Conservation (phyloP, 2,888 invertebrate species). For the Apotomis betuletana region DNA sequence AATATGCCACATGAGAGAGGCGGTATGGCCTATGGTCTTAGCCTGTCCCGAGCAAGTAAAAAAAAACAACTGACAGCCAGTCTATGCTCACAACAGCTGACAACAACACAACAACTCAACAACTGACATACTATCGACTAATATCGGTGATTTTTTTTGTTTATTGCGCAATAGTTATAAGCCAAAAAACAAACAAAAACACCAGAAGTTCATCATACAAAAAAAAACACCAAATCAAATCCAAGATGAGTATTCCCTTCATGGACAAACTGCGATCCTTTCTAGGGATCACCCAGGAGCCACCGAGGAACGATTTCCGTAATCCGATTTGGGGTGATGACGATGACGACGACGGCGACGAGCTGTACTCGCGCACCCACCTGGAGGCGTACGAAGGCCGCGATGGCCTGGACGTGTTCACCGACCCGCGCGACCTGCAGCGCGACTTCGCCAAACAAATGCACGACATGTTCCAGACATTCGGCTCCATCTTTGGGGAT, state of each 20-base stretch:
- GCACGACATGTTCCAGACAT: slow-evolving; percentile 70
- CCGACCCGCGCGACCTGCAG: slow-evolving; percentile 60
- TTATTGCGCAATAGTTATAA: slow-evolving; percentile 66
- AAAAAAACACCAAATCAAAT: slow-evolving; percentile 53
- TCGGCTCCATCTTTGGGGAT: slow-evolving; percentile 70
- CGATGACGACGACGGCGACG: slow-evolving; percentile 73
- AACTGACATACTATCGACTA: slow-evolving; percentile 5
- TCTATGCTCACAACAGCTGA: neutral
- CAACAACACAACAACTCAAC: no score
- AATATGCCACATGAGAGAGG: no score
- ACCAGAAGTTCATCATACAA: slow-evolving; percentile 44
- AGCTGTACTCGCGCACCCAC: slow-evolving; percentile 62
- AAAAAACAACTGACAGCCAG: no score
- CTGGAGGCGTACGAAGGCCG: slow-evolving; percentile 50
- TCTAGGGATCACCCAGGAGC: slow-evolving; percentile 64
- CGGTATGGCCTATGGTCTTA: no score
- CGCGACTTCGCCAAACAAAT: slow-evolving; percentile 67
- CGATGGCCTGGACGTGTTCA: slow-evolving; percentile 47
- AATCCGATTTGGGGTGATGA: slow-evolving; percentile 80
- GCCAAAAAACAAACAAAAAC: slow-evolving; percentile 45
- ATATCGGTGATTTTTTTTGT: slow-evolving; percentile 51
- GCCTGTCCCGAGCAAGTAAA: no score
- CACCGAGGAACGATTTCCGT: slow-evolving; percentile 74
- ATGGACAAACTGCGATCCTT: slow-evolving; percentile 69
- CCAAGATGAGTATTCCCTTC: slow-evolving; percentile 52